Evolutionary conservation across 2,113 vertebrate genomes (phyloP).

Genomic region (Pachycephala philippinensis): DNA sequence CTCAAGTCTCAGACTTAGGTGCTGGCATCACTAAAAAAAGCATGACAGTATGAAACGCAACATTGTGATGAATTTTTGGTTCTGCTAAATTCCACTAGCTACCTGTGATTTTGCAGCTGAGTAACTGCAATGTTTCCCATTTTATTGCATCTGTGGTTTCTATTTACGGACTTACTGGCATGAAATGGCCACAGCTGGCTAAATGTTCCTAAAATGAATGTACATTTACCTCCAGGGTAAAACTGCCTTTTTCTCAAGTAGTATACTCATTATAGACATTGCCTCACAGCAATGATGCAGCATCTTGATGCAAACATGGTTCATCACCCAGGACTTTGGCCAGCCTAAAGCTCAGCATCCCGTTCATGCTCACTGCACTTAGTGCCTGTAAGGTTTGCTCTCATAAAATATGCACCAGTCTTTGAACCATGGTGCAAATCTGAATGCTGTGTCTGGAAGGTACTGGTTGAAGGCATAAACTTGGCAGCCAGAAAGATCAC

Average conservation of each 20-base stretch:
- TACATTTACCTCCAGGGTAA: not conserved
- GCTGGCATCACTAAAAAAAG: not conserved
- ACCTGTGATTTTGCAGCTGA: not conserved
- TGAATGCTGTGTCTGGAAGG: not conserved
- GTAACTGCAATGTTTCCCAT: not conserved
- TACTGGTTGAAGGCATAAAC: not conserved
- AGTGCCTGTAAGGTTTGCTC: not conserved
- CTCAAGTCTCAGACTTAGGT: not conserved
- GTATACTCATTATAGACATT: not conserved
- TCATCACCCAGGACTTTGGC: not conserved
- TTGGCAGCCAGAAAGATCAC: not conserved
- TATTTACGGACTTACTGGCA: not conserved
- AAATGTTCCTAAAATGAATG: not conserved
- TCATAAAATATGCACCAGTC: not conserved
- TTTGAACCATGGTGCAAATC: not conserved
- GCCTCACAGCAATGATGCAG: not conserved
- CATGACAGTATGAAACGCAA: not conserved
- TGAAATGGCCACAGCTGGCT: slow-evolving; percentile 6
- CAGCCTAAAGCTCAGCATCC: not conserved
- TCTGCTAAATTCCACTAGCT: not conserved
- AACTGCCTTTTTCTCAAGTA: not conserved
- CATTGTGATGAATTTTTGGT: not conserved
- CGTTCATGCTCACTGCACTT: not conserved
- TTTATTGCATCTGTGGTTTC: not conserved
- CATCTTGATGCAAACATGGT: not conserved